Evolutionary conservation across 2,113 vertebrate species (phyloP), one percentile per base, ranked within the genome.

Genomic region (Himantopus leucocephalus): DNA sequence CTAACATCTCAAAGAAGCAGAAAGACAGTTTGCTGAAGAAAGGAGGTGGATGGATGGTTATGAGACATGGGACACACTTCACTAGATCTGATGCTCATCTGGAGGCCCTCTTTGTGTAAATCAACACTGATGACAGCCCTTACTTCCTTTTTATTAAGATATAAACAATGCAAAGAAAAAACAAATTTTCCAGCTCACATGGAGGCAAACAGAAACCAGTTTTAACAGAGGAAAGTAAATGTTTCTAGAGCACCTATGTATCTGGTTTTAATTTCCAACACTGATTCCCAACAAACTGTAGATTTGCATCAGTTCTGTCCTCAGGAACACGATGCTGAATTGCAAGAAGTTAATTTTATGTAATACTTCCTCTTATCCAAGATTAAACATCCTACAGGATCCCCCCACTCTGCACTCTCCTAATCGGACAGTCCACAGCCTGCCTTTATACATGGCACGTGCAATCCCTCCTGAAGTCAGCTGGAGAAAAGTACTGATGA

Each of bases 151-250:
- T 76, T 64, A 50, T 86, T 82, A 73, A 88, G 45, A 62, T 21
- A 78, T 37, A 90, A 92, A 85, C 9, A 90, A 48, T 12, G 4
- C 6, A 93, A 96, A 83, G 20, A 8, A 90, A 78, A 83, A 70
- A 8, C 3, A 64, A 48, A 14, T n/a, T 63, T 35, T 73, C 26
- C 32, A 66, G 12, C 20, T 91, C 4, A 27, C 20, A 60, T 27
- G 13, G 19, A 95, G n/a, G 23, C 9, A 73, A 93, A 59, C 0
- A 66, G 10, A 95, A 96, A 85, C 4, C 23, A 32, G 3, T 37
- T 24, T 53, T 68, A 90, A 64, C 8, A 75, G 26, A 71, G 14
- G 27, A 90, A 85, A 45, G 11, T 7, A 84, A 81, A 63, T 0
- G 0, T 52, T 92, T 80, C 37, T 67, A 74, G 14, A 62, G 24